Evolutionary conservation across 2,113 vertebrate species (phyloP).

Genomic region (Eolophus roseicapilla): DNA sequence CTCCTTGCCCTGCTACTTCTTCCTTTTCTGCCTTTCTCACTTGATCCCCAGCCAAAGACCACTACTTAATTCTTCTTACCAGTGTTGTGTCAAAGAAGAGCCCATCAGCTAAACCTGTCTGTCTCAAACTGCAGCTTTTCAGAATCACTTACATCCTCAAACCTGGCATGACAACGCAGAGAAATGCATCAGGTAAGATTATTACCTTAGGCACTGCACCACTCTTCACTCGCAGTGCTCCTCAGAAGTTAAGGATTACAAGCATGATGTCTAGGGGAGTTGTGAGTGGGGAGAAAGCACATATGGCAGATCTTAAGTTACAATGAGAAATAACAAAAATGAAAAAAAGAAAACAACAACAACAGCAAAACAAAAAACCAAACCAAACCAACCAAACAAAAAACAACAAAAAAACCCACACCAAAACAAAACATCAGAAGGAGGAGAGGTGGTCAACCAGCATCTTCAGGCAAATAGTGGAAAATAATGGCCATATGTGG

Average conservation of each 20-base stretch:
- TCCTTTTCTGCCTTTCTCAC: neutral
- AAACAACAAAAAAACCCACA: neutral
- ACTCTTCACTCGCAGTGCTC: neutral
- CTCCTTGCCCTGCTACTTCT: neutral
- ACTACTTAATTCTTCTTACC: neutral
- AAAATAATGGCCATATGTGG: neutral
- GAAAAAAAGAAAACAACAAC: neutral
- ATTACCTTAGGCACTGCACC: neutral
- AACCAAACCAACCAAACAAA: neutral
- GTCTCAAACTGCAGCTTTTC: neutral
- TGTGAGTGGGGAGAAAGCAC: neutral
- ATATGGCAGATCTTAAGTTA: neutral
- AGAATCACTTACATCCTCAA: neutral
- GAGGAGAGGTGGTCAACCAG: neutral
- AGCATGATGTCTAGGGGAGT: fast-evolving
- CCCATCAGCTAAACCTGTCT: neutral
- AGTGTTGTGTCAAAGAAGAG: neutral
- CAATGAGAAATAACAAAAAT: neutral
- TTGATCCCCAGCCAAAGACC: neutral
- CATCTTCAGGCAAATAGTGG: neutral
- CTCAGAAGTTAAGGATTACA: neutral
- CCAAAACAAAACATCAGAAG: neutral
- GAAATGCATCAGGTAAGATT: neutral
- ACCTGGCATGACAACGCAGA: neutral
- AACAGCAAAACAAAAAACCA: no score